Percentiles rank a stretch among this genome's conserved stretches.
Evolutionary conservation across 1,140 invertebrate species (phyloP).

Genomic region (Saxidomus purpurata): DNA sequence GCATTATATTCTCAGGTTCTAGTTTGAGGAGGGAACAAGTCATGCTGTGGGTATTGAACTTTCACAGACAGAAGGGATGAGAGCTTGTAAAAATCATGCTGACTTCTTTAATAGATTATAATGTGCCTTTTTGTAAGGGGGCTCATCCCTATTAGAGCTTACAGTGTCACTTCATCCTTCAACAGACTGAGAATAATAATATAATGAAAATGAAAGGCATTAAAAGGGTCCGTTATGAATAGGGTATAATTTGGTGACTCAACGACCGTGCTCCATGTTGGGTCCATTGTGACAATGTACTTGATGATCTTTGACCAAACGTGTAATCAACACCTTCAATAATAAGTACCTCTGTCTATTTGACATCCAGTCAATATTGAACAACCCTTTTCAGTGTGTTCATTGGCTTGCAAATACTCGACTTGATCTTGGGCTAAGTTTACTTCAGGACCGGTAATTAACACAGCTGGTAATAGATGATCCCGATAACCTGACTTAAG

Average conservation of each 20-base stretch:
- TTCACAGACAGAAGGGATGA: too few relatives aligned
- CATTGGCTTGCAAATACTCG: background rate
- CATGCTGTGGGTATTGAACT: too few relatives aligned
- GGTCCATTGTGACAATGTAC: slow-evolving; percentile 4
- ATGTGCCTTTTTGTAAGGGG: too few relatives aligned
- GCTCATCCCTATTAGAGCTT: too few relatives aligned
- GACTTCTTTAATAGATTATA: too few relatives aligned
- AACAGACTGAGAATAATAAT: too few relatives aligned
- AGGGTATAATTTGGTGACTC: slow-evolving; percentile 18
- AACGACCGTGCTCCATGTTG: background rate
- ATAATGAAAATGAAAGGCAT: too few relatives aligned
- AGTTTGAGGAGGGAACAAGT: too few relatives aligned
- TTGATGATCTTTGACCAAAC: slow-evolving; percentile 3
- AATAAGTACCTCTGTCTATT: background rate
- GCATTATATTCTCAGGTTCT: too few relatives aligned
- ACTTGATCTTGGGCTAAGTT: background rate
- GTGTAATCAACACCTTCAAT: slow-evolving; percentile 11
- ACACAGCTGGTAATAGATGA: background rate
- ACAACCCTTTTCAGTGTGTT: background rate
- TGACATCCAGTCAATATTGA: background rate
- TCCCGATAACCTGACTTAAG: background rate
- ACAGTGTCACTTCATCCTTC: too few relatives aligned
- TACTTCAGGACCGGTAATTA: slow-evolving; percentile 1
- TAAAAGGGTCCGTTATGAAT: background rate
- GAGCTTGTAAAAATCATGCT: too few relatives aligned